Conservation (phyloP, 2,888 invertebrate genomes). For the Apomyelois bistriatella region DNA sequence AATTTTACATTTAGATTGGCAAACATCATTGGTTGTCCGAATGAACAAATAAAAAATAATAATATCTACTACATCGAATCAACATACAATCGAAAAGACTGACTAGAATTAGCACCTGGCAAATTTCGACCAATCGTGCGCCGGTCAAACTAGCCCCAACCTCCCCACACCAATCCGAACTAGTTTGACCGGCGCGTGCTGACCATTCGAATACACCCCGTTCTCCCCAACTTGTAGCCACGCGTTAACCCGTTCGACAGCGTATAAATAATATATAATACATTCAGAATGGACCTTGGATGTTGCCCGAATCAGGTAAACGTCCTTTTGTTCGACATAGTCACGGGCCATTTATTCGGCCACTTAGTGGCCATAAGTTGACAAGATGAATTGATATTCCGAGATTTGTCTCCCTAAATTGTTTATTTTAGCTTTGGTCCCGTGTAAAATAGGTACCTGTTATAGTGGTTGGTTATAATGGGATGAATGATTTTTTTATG, state of each 20-base stretch:
- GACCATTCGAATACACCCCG: conserved; percentile 25
- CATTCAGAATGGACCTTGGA: conserved; percentile 61
- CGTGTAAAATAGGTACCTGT: conserved; percentile 35
- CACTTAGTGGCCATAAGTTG: conserved; percentile 58
- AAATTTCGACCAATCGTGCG: conserved; percentile 46
- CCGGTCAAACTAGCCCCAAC: conserved; percentile 21
- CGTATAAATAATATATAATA: conserved; percentile 52
- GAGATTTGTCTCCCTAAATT: conserved; percentile 66
- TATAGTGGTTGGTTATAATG: not conserved
- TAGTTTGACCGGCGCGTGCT: conserved; percentile 60
- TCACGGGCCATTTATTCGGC: conserved; percentile 66
- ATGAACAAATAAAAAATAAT: too few species aligned
- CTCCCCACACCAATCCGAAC: conserved; percentile 68
- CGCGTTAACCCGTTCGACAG: conserved; percentile 36
- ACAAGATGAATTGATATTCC: conserved; percentile 29
- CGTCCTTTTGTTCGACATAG: conserved; percentile 37
- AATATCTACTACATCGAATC: not conserved
- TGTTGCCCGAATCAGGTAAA: conserved; percentile 63
- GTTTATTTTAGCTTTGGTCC: conserved; percentile 53
- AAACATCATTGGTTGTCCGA: too few species aligned
- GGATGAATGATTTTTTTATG: conserved; percentile 9
- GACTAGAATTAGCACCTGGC: conserved; percentile 53
- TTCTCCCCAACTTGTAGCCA: conserved; percentile 16
- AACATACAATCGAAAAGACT: conserved; percentile 14
- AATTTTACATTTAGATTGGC: too few species aligned